Evolutionary conservation across 2,113 vertebrate genomes (phyloP).

Genomic region (Falco punctatus): DNA sequence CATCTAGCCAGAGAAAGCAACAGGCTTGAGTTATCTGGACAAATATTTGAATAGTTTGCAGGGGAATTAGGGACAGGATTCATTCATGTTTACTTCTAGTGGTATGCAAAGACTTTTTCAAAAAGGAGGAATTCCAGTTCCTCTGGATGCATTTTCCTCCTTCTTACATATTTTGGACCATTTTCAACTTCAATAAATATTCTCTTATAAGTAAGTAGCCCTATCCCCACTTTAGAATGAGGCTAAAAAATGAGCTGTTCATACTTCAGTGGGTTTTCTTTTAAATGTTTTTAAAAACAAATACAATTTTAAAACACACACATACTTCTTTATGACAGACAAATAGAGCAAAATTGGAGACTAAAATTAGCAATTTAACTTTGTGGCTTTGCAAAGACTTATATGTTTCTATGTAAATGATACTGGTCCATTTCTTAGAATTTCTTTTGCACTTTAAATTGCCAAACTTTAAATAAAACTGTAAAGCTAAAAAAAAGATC

Average conservation of each 20-base stretch:
- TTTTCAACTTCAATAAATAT: neutral
- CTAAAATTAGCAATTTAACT: neutral
- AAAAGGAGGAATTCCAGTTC: neutral
- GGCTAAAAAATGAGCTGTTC: neutral
- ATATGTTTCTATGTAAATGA: neutral
- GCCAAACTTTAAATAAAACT: neutral
- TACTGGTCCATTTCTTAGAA: neutral
- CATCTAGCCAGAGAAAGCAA: neutral
- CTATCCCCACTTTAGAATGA: neutral
- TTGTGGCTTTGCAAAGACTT: neutral
- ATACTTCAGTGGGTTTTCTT: neutral
- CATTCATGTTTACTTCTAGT: neutral
- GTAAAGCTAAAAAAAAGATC: neutral
- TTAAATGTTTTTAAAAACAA: neutral
- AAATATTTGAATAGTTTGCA: neutral
- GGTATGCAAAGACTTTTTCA: neutral
- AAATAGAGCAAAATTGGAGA: neutral
- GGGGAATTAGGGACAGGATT: neutral
- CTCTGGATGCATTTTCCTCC: neutral
- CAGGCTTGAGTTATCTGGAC: neutral
- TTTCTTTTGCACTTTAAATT: neutral
- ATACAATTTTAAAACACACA: neutral
- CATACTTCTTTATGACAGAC: neutral
- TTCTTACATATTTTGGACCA: neutral
- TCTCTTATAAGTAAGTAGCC: neutral